A percentile compares a stretch with the other conserved stretches of the same genome.
Evolutionary conservation across 2,113 vertebrate species (phyloP).

Genomic region (Tachycineta bicolor): DNA sequence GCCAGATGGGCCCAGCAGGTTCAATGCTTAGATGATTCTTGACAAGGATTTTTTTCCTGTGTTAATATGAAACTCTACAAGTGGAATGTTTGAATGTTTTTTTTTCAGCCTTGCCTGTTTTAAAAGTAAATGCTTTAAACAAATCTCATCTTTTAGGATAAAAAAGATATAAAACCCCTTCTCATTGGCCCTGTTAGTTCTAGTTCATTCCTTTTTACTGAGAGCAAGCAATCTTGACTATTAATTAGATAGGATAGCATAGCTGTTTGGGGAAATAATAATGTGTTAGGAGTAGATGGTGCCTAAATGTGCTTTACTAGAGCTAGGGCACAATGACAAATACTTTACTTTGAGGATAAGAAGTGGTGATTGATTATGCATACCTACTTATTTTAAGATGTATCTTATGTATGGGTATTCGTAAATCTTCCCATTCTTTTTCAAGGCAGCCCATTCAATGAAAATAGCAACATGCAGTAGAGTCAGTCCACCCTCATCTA

Average conservation of each 20-base stretch:
- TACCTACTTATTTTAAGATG: not conserved
- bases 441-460: constrained; percentile 45
- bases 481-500: constrained; percentile 66
- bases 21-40: not conserved
- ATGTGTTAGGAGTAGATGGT: not conserved
- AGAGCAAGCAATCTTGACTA: not conserved
- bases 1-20: not conserved
- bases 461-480: constrained; percentile 1
- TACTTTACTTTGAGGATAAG: not conserved
- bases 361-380: not conserved
- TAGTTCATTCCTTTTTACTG: not conserved
- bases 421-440: not conserved
- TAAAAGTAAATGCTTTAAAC: not conserved
- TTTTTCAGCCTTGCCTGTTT: not conserved
- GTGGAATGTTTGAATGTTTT: not conserved
- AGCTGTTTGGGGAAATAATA: not conserved
- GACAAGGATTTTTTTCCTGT: not conserved
- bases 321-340: not conserved
- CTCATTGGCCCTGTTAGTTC: not conserved
- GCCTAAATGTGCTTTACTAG: not conserved
- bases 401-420: not conserved
- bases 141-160: not conserved
- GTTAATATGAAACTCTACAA: not conserved
- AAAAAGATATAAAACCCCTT: not conserved
- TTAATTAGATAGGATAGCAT: not conserved